phyloP scores from a whole-genome alignment of 2,888 invertebrate species.

The Mystacides longicornis region DNA sequence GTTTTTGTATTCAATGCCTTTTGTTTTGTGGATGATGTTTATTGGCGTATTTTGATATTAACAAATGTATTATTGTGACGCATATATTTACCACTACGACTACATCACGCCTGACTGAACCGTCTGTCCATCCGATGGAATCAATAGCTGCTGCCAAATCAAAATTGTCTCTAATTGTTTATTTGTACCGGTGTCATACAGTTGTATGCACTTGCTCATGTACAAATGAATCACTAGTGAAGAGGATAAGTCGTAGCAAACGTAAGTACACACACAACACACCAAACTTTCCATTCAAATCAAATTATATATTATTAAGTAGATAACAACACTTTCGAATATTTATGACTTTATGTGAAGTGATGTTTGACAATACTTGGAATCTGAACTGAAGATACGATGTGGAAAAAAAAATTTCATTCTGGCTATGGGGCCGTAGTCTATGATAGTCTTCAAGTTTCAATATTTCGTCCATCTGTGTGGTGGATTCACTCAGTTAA shows the following conservation, averaged over 20 bases:
- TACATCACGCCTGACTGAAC: slow-evolving; percentile 10
- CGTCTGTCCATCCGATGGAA: background rate
- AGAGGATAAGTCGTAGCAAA: background rate
- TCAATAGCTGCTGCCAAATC: slow-evolving; percentile 11
- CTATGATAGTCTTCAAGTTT: too few relatives aligned
- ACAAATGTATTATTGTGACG: slow-evolving; percentile 26
- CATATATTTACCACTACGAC: slow-evolving; percentile 24
- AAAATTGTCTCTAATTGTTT: slow-evolving; percentile 18
- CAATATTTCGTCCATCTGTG: too few relatives aligned
- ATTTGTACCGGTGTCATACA: slow-evolving; percentile 12
- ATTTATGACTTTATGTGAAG: too few relatives aligned
- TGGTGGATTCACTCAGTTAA: too few relatives aligned
- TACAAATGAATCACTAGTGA: background rate
- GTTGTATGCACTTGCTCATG: background rate
- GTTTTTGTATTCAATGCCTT: background rate
- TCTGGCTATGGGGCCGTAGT: too few relatives aligned
- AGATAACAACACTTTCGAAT: too few relatives aligned
- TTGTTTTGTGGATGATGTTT: background rate
- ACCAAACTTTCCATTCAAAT: too few relatives aligned
- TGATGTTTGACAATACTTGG: too few relatives aligned
- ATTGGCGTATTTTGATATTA: slow-evolving; percentile 25
- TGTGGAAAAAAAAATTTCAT: too few relatives aligned
- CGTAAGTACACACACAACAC: slow-evolving; percentile 2
- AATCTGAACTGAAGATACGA: too few relatives aligned
- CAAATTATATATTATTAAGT: too few relatives aligned